A percentile compares a stretch with the other conserved stretches of the same genome.
Conservation (phyloP, 1,140 invertebrate species). For the Ylistrum balloti region DNA sequence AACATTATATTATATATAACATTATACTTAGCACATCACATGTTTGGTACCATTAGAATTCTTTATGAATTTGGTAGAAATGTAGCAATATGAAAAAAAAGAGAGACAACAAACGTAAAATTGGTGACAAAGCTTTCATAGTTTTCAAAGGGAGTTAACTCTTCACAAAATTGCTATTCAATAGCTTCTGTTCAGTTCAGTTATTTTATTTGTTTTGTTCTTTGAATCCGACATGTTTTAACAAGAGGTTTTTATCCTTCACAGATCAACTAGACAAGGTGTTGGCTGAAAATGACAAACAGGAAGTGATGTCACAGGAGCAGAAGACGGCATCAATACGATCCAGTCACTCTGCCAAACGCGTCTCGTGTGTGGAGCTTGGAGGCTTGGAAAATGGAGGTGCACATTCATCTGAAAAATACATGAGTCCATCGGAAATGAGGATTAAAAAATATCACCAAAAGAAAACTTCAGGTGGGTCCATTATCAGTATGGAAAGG, state of each 20-base stretch:
- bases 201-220: too few relatives aligned
- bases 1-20: too few relatives aligned
- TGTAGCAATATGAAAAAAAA: too few relatives aligned
- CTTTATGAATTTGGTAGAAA: too few relatives aligned
- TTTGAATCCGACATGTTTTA: not conserved
- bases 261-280: conserved; percentile 78
- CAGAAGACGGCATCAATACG: conserved; percentile 80
- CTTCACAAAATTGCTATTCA: too few relatives aligned
- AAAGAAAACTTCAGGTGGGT: conserved; percentile 57
- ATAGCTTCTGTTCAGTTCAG: too few relatives aligned
- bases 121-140: too few relatives aligned
- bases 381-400: conserved; percentile 67
- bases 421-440: conserved; percentile 74
- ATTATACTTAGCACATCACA: too few relatives aligned
- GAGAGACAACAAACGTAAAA: too few relatives aligned
- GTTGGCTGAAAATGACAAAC: conserved; percentile 73
- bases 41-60: too few relatives aligned
- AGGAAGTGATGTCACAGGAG: conserved; percentile 54
- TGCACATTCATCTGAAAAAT: conserved; percentile 55
- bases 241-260: conserved; percentile 59
- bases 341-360: conserved; percentile 75
- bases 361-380: conserved; percentile 75
- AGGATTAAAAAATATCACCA: conserved; percentile 73
- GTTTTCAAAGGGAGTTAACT: too few relatives aligned
- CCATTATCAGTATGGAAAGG: conserved; percentile 67